A percentile compares a stretch with the other conserved stretches of the same genome.
Conservation (phyloP, 2,888 invertebrate genomes). For the Fragum sueziense region DNA sequence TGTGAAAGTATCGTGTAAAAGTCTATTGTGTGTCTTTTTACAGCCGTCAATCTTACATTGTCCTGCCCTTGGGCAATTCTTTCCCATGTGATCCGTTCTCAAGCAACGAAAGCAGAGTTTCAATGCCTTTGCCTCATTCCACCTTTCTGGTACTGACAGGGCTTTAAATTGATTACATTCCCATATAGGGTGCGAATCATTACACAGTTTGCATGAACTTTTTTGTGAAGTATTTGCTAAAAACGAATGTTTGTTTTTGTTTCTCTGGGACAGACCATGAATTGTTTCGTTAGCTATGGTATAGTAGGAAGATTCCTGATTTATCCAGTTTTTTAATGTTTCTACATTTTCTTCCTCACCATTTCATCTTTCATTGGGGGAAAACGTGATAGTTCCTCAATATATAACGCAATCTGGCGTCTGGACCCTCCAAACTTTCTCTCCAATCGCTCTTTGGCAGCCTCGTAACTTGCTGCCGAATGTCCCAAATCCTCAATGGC, state of each 20-base stretch:
- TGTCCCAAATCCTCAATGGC: constrained; percentile 1
- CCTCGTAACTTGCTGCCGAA: constrained; percentile 14
- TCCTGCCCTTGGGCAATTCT: constrained; percentile 2
- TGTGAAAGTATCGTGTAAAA: constrained; percentile 16
- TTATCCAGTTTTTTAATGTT: constrained; percentile 10
- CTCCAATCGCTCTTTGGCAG: not conserved
- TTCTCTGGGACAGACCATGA: constrained; percentile 17
- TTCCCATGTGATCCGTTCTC: constrained; percentile 21
- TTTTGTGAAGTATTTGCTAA: not conserved
- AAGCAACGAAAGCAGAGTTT: constrained; percentile 39
- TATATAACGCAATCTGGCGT: not conserved
- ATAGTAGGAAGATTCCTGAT: too few species aligned
- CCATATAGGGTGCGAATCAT: constrained; percentile 30
- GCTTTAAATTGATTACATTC: constrained; percentile 18
- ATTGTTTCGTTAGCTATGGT: constrained; percentile 29
- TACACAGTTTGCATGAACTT: constrained; percentile 24
- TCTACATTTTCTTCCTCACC: constrained; percentile 14
- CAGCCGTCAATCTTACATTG: constrained; percentile 4
- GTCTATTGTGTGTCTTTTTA: constrained; percentile 21
- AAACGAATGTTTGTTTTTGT: not conserved
- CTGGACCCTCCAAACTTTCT: not conserved
- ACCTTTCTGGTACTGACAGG: constrained; percentile 13
- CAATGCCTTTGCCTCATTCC: constrained; percentile 27
- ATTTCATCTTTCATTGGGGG: constrained; percentile 7
- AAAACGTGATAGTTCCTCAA: not conserved